Percentiles rank a stretch among this genome's conserved stretches.
phyloP scores from a whole-genome alignment of 2,888 invertebrate genomes.

The Clunio marinus region DNA sequence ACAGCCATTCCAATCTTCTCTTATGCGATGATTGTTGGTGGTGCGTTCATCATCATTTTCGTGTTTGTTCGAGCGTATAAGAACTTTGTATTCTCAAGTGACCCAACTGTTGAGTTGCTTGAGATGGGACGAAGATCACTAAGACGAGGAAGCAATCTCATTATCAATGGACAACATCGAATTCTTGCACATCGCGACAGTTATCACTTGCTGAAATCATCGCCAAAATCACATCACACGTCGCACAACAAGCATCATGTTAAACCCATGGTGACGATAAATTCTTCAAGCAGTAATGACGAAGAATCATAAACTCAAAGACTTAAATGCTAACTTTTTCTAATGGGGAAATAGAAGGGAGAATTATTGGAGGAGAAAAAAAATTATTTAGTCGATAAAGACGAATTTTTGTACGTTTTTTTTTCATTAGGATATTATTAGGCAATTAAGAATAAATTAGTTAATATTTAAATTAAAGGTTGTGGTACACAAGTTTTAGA shows the following conservation, averaged over 20 bases:
- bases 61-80: conserved; percentile 72
- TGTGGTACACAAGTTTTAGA: no score
- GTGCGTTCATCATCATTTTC: conserved; percentile 60
- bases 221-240: background rate
- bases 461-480: background rate
- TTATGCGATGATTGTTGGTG: conserved; percentile 68
- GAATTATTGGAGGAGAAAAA: no score
- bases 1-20: conserved; percentile 64
- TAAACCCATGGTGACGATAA: conserved; percentile 30
- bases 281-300: conserved; percentile 35
- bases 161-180: conserved; percentile 49
- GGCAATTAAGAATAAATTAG: background rate
- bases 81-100: conserved; percentile 64
- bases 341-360: background rate
- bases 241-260: conserved; percentile 5
- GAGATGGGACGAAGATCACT: conserved; percentile 72
- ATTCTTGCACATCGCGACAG: conserved; percentile 47
- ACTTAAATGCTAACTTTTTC: conserved; percentile 20
- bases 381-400: conserved; percentile 13
- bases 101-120: conserved; percentile 65
- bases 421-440: conserved; percentile 18
- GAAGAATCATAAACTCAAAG: conserved; percentile 34
- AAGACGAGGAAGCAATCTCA: conserved; percentile 56
- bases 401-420: conserved; percentile 14
- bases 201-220: conserved; percentile 47